Evolutionary conservation across 2,797 vertebrate species (phyloP), one percentile per base, ranked within the genome.

Genomic region (Anguilla marmorata): DNA sequence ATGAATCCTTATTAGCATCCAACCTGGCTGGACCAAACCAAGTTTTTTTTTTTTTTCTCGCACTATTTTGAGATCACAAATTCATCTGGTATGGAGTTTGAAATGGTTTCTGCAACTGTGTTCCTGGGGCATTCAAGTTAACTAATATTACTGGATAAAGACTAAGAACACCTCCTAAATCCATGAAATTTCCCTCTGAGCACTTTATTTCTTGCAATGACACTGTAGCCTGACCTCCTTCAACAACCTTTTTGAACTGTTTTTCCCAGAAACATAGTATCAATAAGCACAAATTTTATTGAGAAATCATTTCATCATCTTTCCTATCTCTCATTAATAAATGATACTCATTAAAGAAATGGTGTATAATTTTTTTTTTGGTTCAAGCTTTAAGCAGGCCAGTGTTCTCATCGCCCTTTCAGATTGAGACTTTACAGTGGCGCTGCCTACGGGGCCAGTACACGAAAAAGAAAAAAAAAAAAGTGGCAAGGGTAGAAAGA

Each of bases 1-100:
- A 8, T 21, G 48, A 93, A 90, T 86, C 86, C 91, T 92, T 91
- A 93, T 93, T 92, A 91, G 85, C 87, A 76, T 2, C 30, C 30
- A 80, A 50, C 63, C 41, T 5, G 24, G 41, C 76, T 80, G 76
- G 12, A 41, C 12, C 4, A 76, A 37, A 76, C 3, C 41, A 45
- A 24, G 76, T 48, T 45, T 2, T 50, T 80, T 24, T 8, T 19
- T 80, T 48, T 87, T 87, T 33, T 33, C 33, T 33, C 33, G 56
- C 41, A 58, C 82, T 80, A 27, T 58, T 33, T 54, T 74, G 60
- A 88, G 33, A 84, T 24, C 14, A 41, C 3, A 14, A 87, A 63
- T 52, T 9, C n/a, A 37, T 63, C 80, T 87, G 87, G 84, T 85
- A 83, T 56, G 91, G 30, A 79, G 14, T 41, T 24, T 79, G 33